phyloP scores from a whole-genome alignment of 2,113 vertebrate genomes.

The Ibidorhyncha struthersii region DNA sequence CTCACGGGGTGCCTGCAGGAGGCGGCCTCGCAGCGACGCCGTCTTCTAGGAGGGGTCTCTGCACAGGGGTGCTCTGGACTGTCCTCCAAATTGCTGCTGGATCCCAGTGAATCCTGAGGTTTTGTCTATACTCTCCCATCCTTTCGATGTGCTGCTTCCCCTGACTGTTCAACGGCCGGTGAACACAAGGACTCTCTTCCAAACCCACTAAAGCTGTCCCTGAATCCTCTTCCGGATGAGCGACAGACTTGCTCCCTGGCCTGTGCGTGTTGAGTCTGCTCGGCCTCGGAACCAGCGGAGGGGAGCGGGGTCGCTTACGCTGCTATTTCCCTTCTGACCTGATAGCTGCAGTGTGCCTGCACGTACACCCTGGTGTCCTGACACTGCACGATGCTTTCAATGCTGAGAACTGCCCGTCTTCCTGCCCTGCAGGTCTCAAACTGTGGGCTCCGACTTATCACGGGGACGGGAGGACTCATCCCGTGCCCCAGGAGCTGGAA shows the following conservation, averaged over 20 bases:
- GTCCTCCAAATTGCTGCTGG: not conserved
- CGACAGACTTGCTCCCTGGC: not conserved
- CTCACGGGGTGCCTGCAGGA: not conserved
- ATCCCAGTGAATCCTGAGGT: not conserved
- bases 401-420: not conserved
- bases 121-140: not conserved
- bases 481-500: not conserved
- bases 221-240: not conserved
- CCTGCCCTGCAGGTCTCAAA: not conserved
- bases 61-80: accelerated
- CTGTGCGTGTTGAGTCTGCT: not conserved
- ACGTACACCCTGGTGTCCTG: accelerated
- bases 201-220: not conserved
- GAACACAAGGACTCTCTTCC: not conserved
- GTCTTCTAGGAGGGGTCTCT: accelerated
- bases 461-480: not conserved
- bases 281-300: not conserved
- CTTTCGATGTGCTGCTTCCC: not conserved
- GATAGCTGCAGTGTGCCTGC: not conserved
- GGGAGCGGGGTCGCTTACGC: not conserved
- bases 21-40: too few relatives aligned
- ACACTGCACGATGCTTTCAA: not conserved
- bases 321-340: not conserved
- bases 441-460: accelerated
- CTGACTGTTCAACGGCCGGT: accelerated